These are phyloP conservation scores for Euzophera pinguis DNA, from an alignment of 2,888 invertebrate species.

Conservation along the genomic window DNA sequence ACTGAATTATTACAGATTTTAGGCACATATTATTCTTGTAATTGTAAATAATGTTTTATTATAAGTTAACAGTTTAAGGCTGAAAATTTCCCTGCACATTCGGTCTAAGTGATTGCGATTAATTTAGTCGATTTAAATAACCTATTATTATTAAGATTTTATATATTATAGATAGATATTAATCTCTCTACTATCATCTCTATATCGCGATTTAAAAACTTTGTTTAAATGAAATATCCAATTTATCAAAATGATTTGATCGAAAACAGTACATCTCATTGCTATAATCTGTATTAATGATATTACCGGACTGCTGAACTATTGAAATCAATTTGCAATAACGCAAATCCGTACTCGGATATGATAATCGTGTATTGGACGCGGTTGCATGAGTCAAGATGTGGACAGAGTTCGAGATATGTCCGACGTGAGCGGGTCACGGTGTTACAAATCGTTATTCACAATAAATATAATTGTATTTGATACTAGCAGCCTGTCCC, in stretches of 20 bases:
- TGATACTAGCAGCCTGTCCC: too few species aligned
- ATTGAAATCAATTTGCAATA: slow-evolving; percentile 46
- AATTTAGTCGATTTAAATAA: too few species aligned
- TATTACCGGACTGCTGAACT: slow-evolving; percentile 41
- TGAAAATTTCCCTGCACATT: too few species aligned
- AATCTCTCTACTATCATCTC: too few species aligned
- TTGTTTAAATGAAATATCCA: slow-evolving; percentile 2
- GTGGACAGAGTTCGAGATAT: too few species aligned
- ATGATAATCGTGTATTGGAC: slow-evolving; percentile 44
- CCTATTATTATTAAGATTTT: too few species aligned
- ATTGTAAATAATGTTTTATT: not conserved
- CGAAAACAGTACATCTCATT: slow-evolving; percentile 23
- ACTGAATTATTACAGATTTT: slow-evolving; percentile 6
- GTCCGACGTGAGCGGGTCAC: too few species aligned
- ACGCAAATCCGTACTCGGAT: slow-evolving; percentile 40
- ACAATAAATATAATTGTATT: too few species aligned
- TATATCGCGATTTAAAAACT: not conserved
- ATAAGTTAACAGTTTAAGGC: too few species aligned
- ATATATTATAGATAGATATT: too few species aligned
- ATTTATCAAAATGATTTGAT: slow-evolving; percentile 8
- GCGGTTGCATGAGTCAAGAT: not conserved
- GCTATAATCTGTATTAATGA: slow-evolving; percentile 48
- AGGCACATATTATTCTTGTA: not conserved
- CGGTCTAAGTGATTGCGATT: too few species aligned
- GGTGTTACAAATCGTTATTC: too few species aligned